Base-by-base conservation (phyloP, 2,888 invertebrate species). In the Nesidiocoris tenuis region DNA sequence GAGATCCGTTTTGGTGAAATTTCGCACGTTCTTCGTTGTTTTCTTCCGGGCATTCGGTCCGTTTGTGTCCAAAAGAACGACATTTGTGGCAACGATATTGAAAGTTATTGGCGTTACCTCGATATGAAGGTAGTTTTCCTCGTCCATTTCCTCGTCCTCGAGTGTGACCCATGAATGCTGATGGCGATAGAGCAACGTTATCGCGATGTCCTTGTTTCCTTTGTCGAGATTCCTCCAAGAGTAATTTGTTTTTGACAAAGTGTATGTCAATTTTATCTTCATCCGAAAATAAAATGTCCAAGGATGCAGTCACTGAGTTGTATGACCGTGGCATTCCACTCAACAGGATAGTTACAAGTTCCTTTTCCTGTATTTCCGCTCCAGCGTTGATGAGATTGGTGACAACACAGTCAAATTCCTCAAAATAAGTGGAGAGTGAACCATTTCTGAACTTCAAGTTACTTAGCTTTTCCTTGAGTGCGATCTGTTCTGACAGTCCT, bases 401-500 rank as follows among this genome's bases (percentile, higher is more conserved):
- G n/a, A n/a, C n/a, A n/a, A n/a, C n/a, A n/a, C n/a, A n/a, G n/a
- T n/a, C n/a, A n/a, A n/a, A n/a, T n/a, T n/a, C n/a, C n/a, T n/a
- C n/a, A n/a, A n/a, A n/a, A n/a, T n/a, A n/a, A n/a, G n/a, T n/a
- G 1, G 23, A 24, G 1, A 65, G 39, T 18, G 2, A 65, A 2
- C 65, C 24, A 18, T 1, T 65, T 65, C 25, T 65, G 19, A 65
- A 65, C 65, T 65, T 23, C 65, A 65, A 24, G 65, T 65, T 65
- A 25, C 25, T 65, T 2, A 65, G 21, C 19, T 65, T 65, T 16
- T 9, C 24, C 25, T 65, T 65, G 1, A 65, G 25, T 18, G 22
- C 65, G 1, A 65, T 65, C 1, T 65, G 65, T 65, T 65, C 65
- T 23, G 65, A 65, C 16, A 65, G 65, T 65, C 65, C 65, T 1